Base-by-base conservation (phyloP, 2,888 invertebrate genomes). In the Caenorhabditis sp. region DNA sequence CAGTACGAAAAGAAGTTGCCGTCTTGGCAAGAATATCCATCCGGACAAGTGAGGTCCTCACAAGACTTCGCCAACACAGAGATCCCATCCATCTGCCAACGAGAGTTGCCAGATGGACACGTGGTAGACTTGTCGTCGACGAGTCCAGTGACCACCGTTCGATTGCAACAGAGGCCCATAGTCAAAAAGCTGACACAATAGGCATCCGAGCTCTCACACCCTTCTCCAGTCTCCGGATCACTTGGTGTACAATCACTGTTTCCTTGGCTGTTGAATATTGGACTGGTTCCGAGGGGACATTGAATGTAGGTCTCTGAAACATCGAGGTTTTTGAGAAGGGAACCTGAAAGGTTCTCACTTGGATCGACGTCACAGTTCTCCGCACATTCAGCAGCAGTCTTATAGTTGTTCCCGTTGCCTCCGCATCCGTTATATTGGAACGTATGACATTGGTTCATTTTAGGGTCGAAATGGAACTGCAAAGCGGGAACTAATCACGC, bases 391-490 rank as follows among this genome's bases (percentile, higher is more conserved):
- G n/a, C 61, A 3, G 35, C 28, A 14, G 76, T 77, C 54, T 63
- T 44, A 44, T 70, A 77, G 51, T 70, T 77, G 63, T 77, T 77
- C 51, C 22, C n/a, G 14, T 61, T 77, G 10, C 76, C 76, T 7
- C 69, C 69, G 19, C 76, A 77, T 51, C 69, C 77, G 16, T 61
- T 63, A 35, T 61, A 77, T 24, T 63, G 58, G 47, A 77, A 77
- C 7, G 77, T 54, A 22, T 70, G 77, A 41, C 77, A 77, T 24
- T 63, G 59, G n/a, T 77, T 77, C 22, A 51, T 26, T n/a, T 44
- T 14, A 5, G 77, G 69, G 31, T 77, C 77, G 22, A 70, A 77
- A 7, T 70, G 77, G 54, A 38, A 77, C 77, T 77, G 70, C 54
- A 77, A 59, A 14, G 22, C 1, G 8, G 12, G 6, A 0, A 44